These are phyloP conservation scores for Chanos chanos DNA, from an alignment of 2,797 vertebrate species.

Conservation along the genomic window DNA sequence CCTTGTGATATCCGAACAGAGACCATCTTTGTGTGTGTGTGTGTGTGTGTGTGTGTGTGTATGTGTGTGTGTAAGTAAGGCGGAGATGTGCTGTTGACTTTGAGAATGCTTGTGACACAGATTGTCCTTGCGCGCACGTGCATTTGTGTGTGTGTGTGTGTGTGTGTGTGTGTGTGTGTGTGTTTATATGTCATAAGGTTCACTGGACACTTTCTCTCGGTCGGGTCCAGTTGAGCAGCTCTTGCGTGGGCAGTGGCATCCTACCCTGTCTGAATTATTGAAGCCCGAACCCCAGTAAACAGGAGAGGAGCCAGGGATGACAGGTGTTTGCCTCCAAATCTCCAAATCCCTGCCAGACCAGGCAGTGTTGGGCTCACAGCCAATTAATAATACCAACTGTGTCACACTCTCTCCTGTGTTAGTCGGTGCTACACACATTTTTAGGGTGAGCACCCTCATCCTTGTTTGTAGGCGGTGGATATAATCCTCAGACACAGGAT, in stretches of 20 bases:
- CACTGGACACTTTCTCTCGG: slow-evolving; percentile 13
- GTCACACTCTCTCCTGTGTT: too few relatives aligned
- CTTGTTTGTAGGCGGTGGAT: too few relatives aligned
- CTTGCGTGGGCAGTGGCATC: slow-evolving; percentile 2
- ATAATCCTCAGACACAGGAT: too few relatives aligned
- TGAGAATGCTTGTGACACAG: neutral
- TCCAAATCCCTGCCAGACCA: too few relatives aligned
- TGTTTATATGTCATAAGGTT: neutral
- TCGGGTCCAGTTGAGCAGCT: slow-evolving; percentile 40
- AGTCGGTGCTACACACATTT: too few relatives aligned
- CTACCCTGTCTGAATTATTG: slow-evolving; percentile 12
- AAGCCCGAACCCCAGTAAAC: slow-evolving; percentile 16
- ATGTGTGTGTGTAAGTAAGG: neutral
- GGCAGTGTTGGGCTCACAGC: too few relatives aligned
- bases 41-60: slow-evolving; percentile 16
- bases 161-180: too few relatives aligned
- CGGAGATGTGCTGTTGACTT: slow-evolving; percentile 5
- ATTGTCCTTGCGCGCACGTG: too few relatives aligned
- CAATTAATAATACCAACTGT: too few relatives aligned
- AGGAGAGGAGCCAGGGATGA: neutral
- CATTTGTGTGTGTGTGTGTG: too few relatives aligned
- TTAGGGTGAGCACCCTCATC: too few relatives aligned
- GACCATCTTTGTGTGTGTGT: slow-evolving; percentile 58
- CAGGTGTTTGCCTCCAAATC: neutral
- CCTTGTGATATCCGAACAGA: slow-evolving; percentile 72